phyloP scores from a whole-genome alignment of 2,113 vertebrate species.

The Hymenochirus boettgeri region DNA sequence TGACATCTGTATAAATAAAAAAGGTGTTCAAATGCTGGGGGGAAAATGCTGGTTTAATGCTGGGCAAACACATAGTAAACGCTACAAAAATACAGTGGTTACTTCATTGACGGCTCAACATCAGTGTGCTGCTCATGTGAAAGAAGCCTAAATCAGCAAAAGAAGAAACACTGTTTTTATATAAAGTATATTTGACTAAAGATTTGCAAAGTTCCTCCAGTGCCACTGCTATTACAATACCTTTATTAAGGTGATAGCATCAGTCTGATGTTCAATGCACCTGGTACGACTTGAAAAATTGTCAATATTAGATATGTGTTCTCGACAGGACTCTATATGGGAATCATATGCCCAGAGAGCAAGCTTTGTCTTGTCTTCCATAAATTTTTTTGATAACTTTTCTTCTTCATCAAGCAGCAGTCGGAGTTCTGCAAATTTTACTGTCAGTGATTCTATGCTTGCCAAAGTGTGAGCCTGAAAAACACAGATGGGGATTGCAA shows the following conservation, averaged over 20 bases:
- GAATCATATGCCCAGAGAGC: slow-evolving; percentile 49
- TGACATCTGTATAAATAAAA: too few species aligned
- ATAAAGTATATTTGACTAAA: too few species aligned
- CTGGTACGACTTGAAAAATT: slow-evolving; percentile 42
- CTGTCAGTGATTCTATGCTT: slow-evolving; percentile 55
- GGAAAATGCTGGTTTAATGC: too few species aligned
- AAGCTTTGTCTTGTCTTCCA: slow-evolving; percentile 56
- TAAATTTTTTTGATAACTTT: slow-evolving; percentile 50
- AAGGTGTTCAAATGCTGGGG: too few species aligned
- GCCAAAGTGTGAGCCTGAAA: slow-evolving; percentile 46
- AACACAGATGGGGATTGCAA: slow-evolving; percentile 27
- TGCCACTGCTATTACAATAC: slow-evolving; percentile 45
- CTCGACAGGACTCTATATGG: slow-evolving; percentile 44
- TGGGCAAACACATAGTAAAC: too few species aligned
- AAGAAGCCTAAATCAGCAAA: too few species aligned
- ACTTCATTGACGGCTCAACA: too few species aligned
- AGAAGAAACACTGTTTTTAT: too few species aligned
- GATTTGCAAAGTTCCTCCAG: neutral
- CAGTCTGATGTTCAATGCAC: slow-evolving; percentile 47
- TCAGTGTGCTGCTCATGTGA: too few species aligned
- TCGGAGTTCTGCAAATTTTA: slow-evolving; percentile 54
- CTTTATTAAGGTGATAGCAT: slow-evolving; percentile 55
- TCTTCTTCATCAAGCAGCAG: slow-evolving; percentile 62
- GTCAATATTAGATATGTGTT: slow-evolving; percentile 46
- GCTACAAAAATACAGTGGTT: too few species aligned